Conservation (phyloP, 2,888 invertebrate species). For the Drosophila atripex region DNA sequence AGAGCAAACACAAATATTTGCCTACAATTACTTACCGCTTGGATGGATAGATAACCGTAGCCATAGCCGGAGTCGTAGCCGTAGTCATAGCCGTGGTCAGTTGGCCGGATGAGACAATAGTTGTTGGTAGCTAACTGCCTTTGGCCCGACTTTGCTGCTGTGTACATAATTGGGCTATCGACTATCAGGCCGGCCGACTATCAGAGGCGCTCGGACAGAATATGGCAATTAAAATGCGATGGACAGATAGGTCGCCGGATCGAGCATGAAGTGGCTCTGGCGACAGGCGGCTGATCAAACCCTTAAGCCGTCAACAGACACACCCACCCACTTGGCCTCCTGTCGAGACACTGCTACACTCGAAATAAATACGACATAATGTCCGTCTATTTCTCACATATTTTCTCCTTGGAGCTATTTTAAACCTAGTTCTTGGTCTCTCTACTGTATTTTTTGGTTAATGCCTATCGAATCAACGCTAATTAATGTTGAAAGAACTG, state of each 20-base stretch:
- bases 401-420: neutral
- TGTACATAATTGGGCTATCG: conserved; percentile 66
- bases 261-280: conserved; percentile 63
- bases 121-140: conserved; percentile 28
- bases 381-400: neutral
- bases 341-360: conserved; percentile 20
- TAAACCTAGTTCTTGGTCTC: neutral
- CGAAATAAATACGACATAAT: neutral
- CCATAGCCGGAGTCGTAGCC: neutral
- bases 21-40: conserved; percentile 74
- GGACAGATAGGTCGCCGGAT: conserved; percentile 54
- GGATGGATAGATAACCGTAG: conserved; percentile 37
- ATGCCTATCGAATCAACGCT: conserved; percentile 30
- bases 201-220: conserved; percentile 32
- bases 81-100: conserved; percentile 27
- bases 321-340: conserved; percentile 19
- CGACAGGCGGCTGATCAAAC: conserved; percentile 57
- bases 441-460: neutral
- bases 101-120: conserved; percentile 32
- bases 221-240: conserved; percentile 54
- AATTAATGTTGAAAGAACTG: conserved; percentile 41
- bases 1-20: conserved; percentile 70
- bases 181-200: conserved; percentile 19
- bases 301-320: conserved; percentile 11
- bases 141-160: conserved; percentile 22